Conservation (phyloP, 2,797 vertebrate genomes). For the Oophaga sylvatica region DNA sequence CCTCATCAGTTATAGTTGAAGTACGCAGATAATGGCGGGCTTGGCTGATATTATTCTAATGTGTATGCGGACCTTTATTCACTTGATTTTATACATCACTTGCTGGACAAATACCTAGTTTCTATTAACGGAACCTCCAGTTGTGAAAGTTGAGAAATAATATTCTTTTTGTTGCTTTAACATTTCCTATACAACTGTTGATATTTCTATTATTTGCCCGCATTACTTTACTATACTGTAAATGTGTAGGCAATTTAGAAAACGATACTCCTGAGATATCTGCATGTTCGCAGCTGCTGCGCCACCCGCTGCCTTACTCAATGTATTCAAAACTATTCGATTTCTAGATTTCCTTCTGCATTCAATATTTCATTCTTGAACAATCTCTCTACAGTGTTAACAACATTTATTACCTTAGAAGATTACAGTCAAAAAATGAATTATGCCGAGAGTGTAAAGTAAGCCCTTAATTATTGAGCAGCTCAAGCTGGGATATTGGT, state of each 20-base stretch:
- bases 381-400: conserved; percentile 49
- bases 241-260: conserved; percentile 37
- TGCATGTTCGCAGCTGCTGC: conserved; percentile 5
- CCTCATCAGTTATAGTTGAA: too few species aligned
- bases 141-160: not conserved
- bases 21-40: too few species aligned
- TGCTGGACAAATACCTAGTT: too few species aligned
- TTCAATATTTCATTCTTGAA: conserved; percentile 41
- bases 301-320: not conserved
- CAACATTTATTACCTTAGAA: conserved; percentile 48
- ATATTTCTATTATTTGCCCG: conserved; percentile 27
- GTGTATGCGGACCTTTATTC: too few species aligned
- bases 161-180: not conserved
- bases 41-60: too few species aligned
- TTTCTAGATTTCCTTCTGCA: conserved; percentile 24
- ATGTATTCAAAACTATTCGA: conserved; percentile 18
- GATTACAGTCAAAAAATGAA: conserved; percentile 39
- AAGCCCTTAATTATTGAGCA: conserved; percentile 52
- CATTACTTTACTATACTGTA: not conserved
- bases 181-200: not conserved
- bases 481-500: conserved; percentile 42
- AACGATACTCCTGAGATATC: conserved; percentile 13
- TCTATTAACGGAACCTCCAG: too few species aligned
- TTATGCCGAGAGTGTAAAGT: conserved; percentile 34
- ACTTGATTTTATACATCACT: too few species aligned